Conservation (phyloP, 2,888 invertebrate genomes). For the Eutolmus rufibarbis region DNA sequence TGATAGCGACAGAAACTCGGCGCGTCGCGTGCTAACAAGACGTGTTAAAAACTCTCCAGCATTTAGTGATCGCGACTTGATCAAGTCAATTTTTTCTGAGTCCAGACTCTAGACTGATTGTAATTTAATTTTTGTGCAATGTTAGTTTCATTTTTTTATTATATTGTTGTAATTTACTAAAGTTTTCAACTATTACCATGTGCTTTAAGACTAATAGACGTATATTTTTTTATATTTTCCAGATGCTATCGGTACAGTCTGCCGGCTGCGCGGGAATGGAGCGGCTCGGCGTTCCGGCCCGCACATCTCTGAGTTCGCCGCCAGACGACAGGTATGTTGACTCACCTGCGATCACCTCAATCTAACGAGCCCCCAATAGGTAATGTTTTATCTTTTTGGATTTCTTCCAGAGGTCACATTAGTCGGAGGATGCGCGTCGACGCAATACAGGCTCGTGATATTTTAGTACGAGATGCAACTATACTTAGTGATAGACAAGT, state of each 20-base stretch:
- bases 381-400: not conserved
- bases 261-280: slow-evolving; percentile 78
- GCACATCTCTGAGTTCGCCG: slow-evolving; percentile 64
- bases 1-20: not conserved
- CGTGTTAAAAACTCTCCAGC: slow-evolving; percentile 4
- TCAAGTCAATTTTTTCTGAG: not conserved
- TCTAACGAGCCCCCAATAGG: not conserved
- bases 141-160: not conserved
- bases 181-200: not conserved
- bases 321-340: slow-evolving; percentile 61
- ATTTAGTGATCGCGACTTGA: not conserved
- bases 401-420: slow-evolving; percentile 57
- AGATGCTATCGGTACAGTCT: slow-evolving; percentile 78
- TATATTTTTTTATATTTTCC: slow-evolving; percentile 63
- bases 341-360: not conserved
- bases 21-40: not conserved
- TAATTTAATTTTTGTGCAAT: not conserved
- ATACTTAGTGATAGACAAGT: slow-evolving; percentile 52
- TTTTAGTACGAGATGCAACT: slow-evolving; percentile 53
- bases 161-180: not conserved
- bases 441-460: slow-evolving; percentile 60
- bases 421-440: slow-evolving; percentile 63
- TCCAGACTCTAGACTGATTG: not conserved
- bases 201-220: not conserved
- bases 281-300: slow-evolving; percentile 69